Percentiles rank a stretch among this genome's conserved stretches.
phyloP scores from a whole-genome alignment of 2,797 vertebrate species.

The Acropternis orthonyx region DNA sequence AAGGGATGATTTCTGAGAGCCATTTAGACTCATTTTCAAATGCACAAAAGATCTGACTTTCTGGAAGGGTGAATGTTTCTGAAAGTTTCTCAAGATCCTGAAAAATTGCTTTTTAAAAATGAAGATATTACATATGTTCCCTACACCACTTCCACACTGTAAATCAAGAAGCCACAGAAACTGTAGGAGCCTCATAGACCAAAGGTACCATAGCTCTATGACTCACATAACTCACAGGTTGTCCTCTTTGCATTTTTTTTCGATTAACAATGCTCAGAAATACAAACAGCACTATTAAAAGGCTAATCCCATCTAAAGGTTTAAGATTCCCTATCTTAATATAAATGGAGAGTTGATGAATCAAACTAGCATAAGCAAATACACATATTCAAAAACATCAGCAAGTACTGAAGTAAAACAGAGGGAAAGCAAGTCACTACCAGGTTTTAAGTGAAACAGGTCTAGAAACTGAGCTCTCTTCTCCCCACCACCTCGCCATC shows the following conservation, averaged over 20 bases:
- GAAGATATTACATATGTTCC: fast-evolving
- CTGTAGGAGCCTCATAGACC: background rate
- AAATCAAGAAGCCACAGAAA: background rate
- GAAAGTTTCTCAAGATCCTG: background rate
- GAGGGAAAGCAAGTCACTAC: background rate
- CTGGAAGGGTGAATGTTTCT: background rate
- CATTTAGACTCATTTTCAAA: background rate
- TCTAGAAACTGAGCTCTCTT: background rate
- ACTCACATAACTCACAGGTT: background rate
- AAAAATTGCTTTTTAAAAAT: background rate
- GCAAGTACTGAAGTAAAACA: background rate
- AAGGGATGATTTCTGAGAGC: background rate
- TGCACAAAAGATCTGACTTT: background rate
- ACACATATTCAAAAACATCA: background rate
- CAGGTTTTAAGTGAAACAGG: background rate
- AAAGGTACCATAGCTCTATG: background rate
- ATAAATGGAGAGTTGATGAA: background rate
- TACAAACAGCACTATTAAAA: background rate
- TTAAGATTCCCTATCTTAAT: background rate
- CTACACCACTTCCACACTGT: background rate
- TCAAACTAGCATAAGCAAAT: background rate
- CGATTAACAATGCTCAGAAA: background rate
- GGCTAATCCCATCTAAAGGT: background rate
- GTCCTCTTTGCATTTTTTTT: background rate
- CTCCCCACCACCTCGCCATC: background rate